Evolutionary conservation across 2,113 vertebrate genomes (phyloP).

Genomic region (Rutilus rutilus): DNA sequence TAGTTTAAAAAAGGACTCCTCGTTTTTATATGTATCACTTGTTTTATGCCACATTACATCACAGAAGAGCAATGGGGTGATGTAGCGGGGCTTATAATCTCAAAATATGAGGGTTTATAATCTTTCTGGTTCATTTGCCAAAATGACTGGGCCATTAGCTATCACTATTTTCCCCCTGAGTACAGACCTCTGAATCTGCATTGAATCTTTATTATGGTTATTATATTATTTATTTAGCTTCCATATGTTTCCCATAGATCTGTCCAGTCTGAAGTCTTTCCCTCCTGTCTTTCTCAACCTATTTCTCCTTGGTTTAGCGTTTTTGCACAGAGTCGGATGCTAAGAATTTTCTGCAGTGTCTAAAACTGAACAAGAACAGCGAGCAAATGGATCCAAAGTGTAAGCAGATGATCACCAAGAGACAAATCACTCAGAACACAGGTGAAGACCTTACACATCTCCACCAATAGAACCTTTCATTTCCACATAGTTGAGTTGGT

Average conservation of each 20-base stretch:
- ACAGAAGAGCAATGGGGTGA: background rate
- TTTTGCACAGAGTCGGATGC: constrained; percentile 87
- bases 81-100: background rate
- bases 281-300: background rate
- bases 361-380: constrained; percentile 91
- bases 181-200: background rate
- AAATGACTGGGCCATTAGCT: background rate
- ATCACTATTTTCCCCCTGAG: background rate
- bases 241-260: background rate
- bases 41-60: background rate
- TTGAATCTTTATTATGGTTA: too few relatives aligned
- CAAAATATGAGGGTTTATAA: background rate
- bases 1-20: background rate
- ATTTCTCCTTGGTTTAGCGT: constrained; percentile 69
- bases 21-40: background rate
- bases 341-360: constrained; percentile 83
- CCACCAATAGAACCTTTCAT: background rate
- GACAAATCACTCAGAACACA: constrained; percentile 89
- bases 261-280: background rate
- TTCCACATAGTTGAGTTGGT: background rate
- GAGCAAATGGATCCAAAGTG: constrained; percentile 92
- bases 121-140: background rate
- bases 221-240: background rate
- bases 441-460: constrained; percentile 36
- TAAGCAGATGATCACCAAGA: constrained; percentile 92